These are phyloP conservation scores for Psilopsiagon aymara DNA, from an alignment of 2,113 vertebrate genomes.

Conservation along the genomic window DNA sequence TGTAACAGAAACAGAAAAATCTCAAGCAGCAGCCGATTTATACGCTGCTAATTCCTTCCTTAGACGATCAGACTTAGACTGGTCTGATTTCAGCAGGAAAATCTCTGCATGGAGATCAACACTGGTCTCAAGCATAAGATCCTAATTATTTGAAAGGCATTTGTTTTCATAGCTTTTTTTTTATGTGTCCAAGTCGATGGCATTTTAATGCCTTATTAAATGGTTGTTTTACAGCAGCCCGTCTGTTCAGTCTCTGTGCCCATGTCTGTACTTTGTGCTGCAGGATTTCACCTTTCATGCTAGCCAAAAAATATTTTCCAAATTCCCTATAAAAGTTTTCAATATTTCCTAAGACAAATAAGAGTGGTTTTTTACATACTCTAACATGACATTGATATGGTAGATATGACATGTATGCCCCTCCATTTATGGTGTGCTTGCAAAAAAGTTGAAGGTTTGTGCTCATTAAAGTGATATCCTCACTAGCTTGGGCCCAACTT, in stretches of 20 bases:
- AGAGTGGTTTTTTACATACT: slow-evolving; percentile 42
- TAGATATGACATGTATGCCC: slow-evolving; percentile 3
- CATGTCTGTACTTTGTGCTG: slow-evolving; percentile 76
- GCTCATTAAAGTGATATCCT: neutral
- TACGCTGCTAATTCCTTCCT: slow-evolving; percentile 51
- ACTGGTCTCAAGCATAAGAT: slow-evolving; percentile 78
- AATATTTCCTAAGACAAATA: slow-evolving; percentile 80
- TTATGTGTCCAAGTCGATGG: slow-evolving; percentile 79
- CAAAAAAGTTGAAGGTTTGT: slow-evolving; percentile 38
- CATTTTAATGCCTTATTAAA: slow-evolving; percentile 87
- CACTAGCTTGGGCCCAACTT: neutral
- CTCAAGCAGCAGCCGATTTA: slow-evolving; percentile 37
- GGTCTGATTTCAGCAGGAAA: slow-evolving; percentile 68
- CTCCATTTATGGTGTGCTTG: slow-evolving; percentile 27
- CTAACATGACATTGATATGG: slow-evolving; percentile 59
- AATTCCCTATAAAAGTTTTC: slow-evolving; percentile 75
- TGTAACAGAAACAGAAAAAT: neutral
- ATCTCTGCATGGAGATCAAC: slow-evolving; percentile 70
- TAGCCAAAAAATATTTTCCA: slow-evolving; percentile 75
- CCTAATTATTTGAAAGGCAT: slow-evolving; percentile 85
- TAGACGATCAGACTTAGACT: slow-evolving; percentile 53
- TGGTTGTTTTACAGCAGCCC: slow-evolving; percentile 79
- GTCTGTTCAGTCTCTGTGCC: slow-evolving; percentile 76
- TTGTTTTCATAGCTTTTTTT: slow-evolving; percentile 81
- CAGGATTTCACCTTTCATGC: slow-evolving; percentile 74